Evolutionary conservation across 2,888 invertebrate genomes (phyloP).

Genomic region (Leucophenga montana): DNA sequence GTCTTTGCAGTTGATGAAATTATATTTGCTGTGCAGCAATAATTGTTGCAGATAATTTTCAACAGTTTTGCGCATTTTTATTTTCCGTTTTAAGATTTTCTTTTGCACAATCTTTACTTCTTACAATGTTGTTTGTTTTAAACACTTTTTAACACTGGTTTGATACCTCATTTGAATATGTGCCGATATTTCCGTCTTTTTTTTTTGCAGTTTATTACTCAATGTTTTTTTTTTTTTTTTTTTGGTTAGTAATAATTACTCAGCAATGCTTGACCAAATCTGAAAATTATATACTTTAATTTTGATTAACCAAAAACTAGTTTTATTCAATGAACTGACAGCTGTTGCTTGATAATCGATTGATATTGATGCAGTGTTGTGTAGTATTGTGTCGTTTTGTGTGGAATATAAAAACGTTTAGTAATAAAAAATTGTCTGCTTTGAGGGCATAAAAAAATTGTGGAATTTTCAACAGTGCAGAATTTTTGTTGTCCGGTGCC

Average conservation of each 20-base stretch:
- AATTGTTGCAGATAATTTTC: slow-evolving; percentile 40
- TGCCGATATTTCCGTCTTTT: too few relatives aligned
- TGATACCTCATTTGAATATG: too few relatives aligned
- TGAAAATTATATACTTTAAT: slow-evolving; percentile 41
- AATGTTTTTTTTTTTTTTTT: too few relatives aligned
- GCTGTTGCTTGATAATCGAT: neutral
- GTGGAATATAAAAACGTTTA: too few relatives aligned
- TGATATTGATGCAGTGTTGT: neutral
- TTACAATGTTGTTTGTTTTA: slow-evolving; percentile 11
- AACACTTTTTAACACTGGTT: neutral
- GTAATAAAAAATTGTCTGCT: neutral
- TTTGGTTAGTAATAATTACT: neutral
- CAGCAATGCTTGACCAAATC: slow-evolving; percentile 16
- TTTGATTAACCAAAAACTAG: slow-evolving; percentile 42
- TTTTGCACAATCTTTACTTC: neutral
- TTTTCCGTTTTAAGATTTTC: neutral
- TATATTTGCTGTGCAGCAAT: slow-evolving; percentile 51
- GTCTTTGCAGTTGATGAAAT: slow-evolving; percentile 54
- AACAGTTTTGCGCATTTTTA: slow-evolving; percentile 55
- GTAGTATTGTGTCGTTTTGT: neutral
- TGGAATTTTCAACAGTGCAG: neutral
- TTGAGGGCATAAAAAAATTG: neutral
- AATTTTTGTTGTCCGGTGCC: too few relatives aligned
- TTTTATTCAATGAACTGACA: neutral
- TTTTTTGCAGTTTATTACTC: too few relatives aligned